These are phyloP conservation scores for Morbakka virulenta DNA, from an alignment of 30 jellyfish, hydroid and myxozoan species.

Conservation along the genomic window DNA sequence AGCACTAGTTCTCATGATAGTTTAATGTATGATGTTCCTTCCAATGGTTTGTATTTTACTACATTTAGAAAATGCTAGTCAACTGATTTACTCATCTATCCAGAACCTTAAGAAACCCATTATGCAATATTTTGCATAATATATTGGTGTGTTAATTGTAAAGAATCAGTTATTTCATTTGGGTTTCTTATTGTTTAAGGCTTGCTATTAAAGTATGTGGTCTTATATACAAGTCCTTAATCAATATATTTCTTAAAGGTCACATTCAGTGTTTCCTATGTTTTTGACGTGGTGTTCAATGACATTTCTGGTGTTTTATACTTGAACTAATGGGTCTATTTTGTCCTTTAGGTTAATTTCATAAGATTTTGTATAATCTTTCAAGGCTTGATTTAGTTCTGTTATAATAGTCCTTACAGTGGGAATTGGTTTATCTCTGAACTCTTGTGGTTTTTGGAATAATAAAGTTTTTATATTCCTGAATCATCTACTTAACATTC, in stretches of 20 bases:
- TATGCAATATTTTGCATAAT: too few relatives aligned
- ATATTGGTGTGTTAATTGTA: too few relatives aligned
- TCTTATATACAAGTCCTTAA: background rate
- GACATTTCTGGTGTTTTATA: slow-evolving; percentile 19
- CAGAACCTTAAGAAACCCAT: slow-evolving; percentile 25
- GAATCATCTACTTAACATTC: too few relatives aligned
- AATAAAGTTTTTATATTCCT: too few relatives aligned
- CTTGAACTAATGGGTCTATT: slow-evolving; percentile 31
- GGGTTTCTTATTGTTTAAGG: background rate
- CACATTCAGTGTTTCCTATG: slow-evolving; percentile 13
- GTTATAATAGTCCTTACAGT: too few relatives aligned
- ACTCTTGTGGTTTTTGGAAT: too few relatives aligned
- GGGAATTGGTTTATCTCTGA: too few relatives aligned
- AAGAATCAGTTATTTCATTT: background rate
- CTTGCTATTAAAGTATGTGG: slow-evolving; percentile 13
- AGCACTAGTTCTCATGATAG: too few relatives aligned
- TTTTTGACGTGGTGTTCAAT: slow-evolving; percentile 2
- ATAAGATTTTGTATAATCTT: slow-evolving; percentile 19
- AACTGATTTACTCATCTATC: slow-evolving; percentile 10
- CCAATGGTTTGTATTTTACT: slow-evolving; percentile 25
- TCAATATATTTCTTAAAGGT: background rate
- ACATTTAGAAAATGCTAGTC: background rate
- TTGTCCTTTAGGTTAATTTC: background rate
- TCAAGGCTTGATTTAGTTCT: too few relatives aligned
- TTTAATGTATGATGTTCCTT: too few relatives aligned